phyloP scores from a whole-genome alignment of 2,888 invertebrate genomes.

The Leptinotarsa rubiginosa region DNA sequence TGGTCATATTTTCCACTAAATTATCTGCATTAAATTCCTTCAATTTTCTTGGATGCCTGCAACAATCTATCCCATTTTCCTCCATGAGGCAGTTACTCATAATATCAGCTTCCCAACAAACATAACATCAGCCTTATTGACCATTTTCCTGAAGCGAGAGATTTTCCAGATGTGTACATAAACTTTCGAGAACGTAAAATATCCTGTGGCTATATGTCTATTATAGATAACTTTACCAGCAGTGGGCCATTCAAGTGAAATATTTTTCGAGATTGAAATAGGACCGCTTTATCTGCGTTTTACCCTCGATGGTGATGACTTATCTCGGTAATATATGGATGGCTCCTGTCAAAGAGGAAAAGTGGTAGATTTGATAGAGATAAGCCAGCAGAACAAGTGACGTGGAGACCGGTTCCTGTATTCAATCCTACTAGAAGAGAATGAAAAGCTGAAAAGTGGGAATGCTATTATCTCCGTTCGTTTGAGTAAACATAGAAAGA shows the following conservation, averaged over 20 bases:
- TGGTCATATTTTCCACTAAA: background rate
- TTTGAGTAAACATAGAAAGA: background rate
- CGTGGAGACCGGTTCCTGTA: background rate
- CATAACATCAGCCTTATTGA: conserved; percentile 16
- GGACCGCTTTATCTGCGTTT: conserved; percentile 16
- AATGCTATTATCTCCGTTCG: background rate
- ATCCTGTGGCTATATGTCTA: conserved; percentile 19
- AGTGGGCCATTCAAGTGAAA: conserved; percentile 15
- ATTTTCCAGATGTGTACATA: conserved; percentile 21
- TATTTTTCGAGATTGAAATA: conserved; percentile 19
- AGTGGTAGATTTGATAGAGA: conserved; percentile 11
- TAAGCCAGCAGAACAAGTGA: background rate
- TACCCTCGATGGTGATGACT: conserved; percentile 21
- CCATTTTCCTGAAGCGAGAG: conserved; percentile 18
- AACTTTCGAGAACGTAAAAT: conserved; percentile 18
- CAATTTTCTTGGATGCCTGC: background rate
- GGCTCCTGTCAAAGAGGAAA: conserved; percentile 19
- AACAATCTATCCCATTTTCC: conserved; percentile 9
- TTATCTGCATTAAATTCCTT: conserved; percentile 1
- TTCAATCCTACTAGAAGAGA: background rate
- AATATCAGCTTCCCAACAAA: conserved; percentile 2
- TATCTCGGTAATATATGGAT: conserved; percentile 15
- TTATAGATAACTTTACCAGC: conserved; percentile 19
- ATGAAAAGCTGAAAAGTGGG: background rate
- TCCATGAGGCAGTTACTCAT: conserved; percentile 9